Conservation (phyloP, 2,888 invertebrate species). For the Leucophora obtusa region DNA sequence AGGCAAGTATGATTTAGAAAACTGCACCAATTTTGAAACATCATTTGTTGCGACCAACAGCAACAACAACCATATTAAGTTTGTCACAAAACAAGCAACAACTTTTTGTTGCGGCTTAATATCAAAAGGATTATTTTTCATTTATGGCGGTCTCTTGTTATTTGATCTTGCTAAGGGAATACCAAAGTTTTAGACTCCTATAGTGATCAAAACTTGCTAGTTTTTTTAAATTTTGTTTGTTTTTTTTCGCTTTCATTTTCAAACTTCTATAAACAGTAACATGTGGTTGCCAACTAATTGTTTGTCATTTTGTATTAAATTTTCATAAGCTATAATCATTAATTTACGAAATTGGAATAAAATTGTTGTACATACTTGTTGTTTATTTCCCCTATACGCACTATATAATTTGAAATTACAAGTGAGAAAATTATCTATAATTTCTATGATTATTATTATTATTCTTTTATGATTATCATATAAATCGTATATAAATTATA, state of each 20-base stretch:
- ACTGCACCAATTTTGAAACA: conserved; percentile 55
- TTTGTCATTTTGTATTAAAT: conserved; percentile 51
- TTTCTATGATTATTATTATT: background rate
- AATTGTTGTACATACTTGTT: background rate
- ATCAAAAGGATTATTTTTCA: conserved; percentile 61
- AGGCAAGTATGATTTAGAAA: conserved; percentile 46
- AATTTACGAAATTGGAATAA: background rate
- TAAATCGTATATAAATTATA: conserved; percentile 8
- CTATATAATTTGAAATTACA: background rate
- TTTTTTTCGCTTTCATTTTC: conserved; percentile 33
- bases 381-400: background rate
- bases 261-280: conserved; percentile 27
- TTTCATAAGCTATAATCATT: background rate
- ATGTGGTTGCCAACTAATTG: conserved; percentile 58
- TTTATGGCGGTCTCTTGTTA: conserved; percentile 52
- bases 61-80: background rate
- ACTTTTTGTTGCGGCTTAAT: conserved; percentile 35
- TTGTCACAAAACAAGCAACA: conserved; percentile 13
- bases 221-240: background rate
- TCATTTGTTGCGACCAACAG: conserved; percentile 38
- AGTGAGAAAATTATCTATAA: conserved; percentile 3
- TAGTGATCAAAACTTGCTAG: conserved; percentile 32
- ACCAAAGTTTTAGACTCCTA: conserved; percentile 49
- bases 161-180: conserved; percentile 64
- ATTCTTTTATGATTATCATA: conserved; percentile 10